phyloP scores from a whole-genome alignment of 2,113 vertebrate species.

The Pseudopipra pipra region DNA sequence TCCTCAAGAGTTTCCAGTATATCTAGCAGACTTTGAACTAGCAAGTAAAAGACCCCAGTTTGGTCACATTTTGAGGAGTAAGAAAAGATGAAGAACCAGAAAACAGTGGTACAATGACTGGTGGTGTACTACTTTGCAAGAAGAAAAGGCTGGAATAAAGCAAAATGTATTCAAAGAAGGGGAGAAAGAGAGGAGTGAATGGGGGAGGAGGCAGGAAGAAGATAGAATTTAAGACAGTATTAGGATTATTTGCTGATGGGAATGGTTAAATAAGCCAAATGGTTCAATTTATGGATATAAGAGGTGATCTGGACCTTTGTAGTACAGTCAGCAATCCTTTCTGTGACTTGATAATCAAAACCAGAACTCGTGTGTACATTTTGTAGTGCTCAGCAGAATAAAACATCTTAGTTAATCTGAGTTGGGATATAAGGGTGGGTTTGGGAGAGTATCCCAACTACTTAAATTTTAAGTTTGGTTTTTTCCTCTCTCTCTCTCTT shows the following conservation, averaged over 20 bases:
- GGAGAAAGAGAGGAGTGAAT: neutral
- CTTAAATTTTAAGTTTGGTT: neutral
- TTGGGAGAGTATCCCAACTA: neutral
- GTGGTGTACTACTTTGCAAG: neutral
- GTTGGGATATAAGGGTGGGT: neutral
- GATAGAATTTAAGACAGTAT: neutral
- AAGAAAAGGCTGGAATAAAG: neutral
- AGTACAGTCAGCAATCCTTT: slow-evolving; percentile 6
- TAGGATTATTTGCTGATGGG: neutral
- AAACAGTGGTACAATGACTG: neutral
- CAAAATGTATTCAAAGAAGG: neutral
- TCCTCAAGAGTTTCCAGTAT: neutral
- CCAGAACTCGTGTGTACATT: neutral
- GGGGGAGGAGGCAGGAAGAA: neutral
- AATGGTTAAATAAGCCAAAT: neutral
- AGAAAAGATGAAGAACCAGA: neutral
- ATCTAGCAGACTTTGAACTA: neutral
- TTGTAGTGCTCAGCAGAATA: neutral
- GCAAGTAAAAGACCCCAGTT: neutral
- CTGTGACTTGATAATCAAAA: slow-evolving; percentile 10
- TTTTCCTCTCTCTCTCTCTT: neutral
- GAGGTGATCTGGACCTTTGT: neutral
- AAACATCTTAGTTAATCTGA: neutral
- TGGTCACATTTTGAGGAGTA: neutral
- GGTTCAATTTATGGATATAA: neutral